Evolutionary conservation across 2,888 invertebrate species (phyloP), one percentile per base, ranked within the genome.

Genomic region (Lacanobia wlatinum): DNA sequence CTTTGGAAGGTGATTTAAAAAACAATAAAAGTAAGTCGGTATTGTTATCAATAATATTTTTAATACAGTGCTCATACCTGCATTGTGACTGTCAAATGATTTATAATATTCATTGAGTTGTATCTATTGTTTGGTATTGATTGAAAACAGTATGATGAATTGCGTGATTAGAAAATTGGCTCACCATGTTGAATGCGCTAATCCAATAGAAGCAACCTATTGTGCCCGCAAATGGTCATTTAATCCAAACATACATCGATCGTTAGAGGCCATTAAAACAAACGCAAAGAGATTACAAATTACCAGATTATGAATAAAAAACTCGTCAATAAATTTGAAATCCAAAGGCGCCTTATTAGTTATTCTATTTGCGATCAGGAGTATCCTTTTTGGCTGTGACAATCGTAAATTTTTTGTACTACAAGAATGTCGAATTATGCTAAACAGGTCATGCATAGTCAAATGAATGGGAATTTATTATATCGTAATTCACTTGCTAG

Each of bases 351-450:
- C 38, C 66, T 63, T 71, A 84, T 88, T 86, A 6, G 80, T 78
- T 84, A 90, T 90, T 88, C 90, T 66, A 16, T 67, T 53, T 63
- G 78, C 78, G 74, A 66, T 58, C 66, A 67, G 68, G 65, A 82
- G 76, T 82, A 85, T 86, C 82, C 84, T 85, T 84, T 82, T 86
- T 68, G 73, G 80, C 73, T 70, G 81, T 48, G 72, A 76, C 84
- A 72, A 70, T 71, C 75, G 34, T 84, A 77, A 38, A 64, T 86
- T 88, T 88, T 88, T 88, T 85, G 77, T 78, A 73, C 74, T 71
- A 70, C 74, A 80, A 70, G 84, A 86, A 86, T 84, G 84, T 86
- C 83, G 76, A 87, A 86, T 89, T 88, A 91, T 86, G 82, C 81
- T 78, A 85, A 88, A 70, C 58, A 62, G 73, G 18, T 70, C 84